A percentile compares a stretch with the other conserved stretches of the same genome.
Conservation (phyloP, 2,113 vertebrate genomes). For the Grammomys surdaster region DNA sequence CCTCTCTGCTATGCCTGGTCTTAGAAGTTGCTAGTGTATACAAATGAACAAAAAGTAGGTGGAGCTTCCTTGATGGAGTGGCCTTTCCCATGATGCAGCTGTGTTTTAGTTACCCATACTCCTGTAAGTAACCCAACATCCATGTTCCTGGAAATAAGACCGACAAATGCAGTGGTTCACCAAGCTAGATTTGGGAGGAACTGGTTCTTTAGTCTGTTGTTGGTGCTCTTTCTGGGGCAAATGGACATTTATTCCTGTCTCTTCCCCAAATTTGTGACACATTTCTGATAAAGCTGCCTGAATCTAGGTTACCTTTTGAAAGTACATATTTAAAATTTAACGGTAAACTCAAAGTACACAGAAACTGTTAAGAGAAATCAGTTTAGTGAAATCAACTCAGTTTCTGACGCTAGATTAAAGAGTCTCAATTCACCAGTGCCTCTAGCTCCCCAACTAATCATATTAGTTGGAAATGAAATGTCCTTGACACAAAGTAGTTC, state of each 20-base stretch:
- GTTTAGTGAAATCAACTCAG: background rate
- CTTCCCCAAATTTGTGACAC: background rate
- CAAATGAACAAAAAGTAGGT: too few species aligned
- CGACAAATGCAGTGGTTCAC: background rate
- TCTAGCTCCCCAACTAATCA: background rate
- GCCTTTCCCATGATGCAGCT: background rate
- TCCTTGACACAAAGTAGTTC: slow-evolving; percentile 1
- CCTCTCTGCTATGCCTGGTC: too few species aligned
- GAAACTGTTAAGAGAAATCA: background rate
- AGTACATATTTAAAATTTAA: background rate
- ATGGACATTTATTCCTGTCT: background rate
- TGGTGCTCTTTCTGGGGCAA: background rate
- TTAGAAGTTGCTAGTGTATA: background rate
- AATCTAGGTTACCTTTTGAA: background rate
- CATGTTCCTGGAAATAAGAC: background rate
- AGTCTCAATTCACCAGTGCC: background rate
- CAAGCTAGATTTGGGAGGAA: background rate
- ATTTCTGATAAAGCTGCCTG: slow-evolving; percentile 3
- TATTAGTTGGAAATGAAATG: background rate
- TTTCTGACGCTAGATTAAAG: background rate
- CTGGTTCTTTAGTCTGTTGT: too few species aligned
- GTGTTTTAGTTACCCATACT: background rate
- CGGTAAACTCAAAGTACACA: background rate
- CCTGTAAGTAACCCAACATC: too few species aligned
- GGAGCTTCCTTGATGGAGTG: background rate